phyloP scores from a whole-genome alignment of 1,140 invertebrate genomes.

The Drosophila pseudoobscura region DNA sequence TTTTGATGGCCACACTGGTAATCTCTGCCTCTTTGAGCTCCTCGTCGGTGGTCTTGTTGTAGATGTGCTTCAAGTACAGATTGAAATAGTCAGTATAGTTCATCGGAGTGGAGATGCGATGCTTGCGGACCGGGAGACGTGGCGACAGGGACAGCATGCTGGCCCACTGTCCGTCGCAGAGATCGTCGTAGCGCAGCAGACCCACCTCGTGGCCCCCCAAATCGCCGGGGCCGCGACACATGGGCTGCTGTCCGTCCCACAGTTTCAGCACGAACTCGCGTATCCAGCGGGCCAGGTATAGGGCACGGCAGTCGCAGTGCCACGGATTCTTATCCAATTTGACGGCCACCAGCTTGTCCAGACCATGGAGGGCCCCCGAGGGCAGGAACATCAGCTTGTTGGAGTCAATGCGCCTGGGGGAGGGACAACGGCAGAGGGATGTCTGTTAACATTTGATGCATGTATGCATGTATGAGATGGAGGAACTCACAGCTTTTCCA shows the following conservation, averaged over 20 bases:
- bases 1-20: constrained; percentile 72
- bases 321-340: constrained; percentile 93
- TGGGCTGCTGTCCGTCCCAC: constrained; percentile 88
- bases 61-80: constrained; percentile 79
- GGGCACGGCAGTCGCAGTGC: constrained; percentile 92
- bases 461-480: background rate
- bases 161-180: constrained; percentile 93
- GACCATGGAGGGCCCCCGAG: constrained; percentile 87
- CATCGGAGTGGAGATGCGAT: constrained; percentile 77
- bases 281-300: constrained; percentile 89
- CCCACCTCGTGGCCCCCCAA: constrained; percentile 82
- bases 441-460: background rate
- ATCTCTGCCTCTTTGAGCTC: constrained; percentile 70
- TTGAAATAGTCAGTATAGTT: constrained; percentile 82
- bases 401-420: constrained; percentile 88
- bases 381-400: constrained; percentile 91
- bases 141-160: constrained; percentile 91
- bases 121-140: constrained; percentile 85
- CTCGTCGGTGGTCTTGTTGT: constrained; percentile 70
- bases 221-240: constrained; percentile 90
- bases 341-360: constrained; percentile 88
- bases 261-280: constrained; percentile 87
- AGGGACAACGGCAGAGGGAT: constrained; percentile 29
- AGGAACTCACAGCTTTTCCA: constrained; percentile 84
- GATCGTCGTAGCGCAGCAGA: constrained; percentile 89